phyloP scores from a whole-genome alignment of 2,888 invertebrate species.

The Pollenia labialis region DNA sequence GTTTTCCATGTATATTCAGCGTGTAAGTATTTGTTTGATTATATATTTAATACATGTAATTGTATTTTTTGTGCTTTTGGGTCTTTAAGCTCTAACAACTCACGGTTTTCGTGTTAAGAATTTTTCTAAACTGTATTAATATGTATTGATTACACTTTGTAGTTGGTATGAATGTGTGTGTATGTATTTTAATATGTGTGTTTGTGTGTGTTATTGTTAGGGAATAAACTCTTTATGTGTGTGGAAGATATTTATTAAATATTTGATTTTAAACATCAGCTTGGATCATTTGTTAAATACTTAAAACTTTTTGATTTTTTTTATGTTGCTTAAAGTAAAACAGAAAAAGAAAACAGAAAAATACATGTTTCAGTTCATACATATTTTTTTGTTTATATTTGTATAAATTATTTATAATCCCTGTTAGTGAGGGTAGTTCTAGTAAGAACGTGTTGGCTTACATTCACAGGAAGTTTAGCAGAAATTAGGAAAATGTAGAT shows the following conservation, averaged over 20 bases:
- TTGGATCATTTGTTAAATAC: constrained; percentile 31
- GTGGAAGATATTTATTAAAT: too few species aligned
- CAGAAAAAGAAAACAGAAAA: neutral
- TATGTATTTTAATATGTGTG: neutral
- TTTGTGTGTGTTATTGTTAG: too few species aligned
- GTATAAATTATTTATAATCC: constrained; percentile 30
- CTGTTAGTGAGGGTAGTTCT: neutral
- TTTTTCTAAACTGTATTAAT: constrained; percentile 25
- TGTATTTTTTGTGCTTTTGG: constrained; percentile 22
- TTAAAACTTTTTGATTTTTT: neutral
- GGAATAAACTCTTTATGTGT: too few species aligned
- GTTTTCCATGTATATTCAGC: neutral
- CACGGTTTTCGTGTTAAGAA: constrained; percentile 47
- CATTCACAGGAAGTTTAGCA: neutral
- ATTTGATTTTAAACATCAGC: neutral
- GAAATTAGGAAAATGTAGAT: neutral
- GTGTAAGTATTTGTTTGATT: neutral
- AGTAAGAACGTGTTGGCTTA: neutral
- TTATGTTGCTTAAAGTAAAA: too few species aligned
- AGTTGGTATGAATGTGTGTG: neutral
- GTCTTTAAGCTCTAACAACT: constrained; percentile 25
- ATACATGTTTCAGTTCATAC: constrained; percentile 21
- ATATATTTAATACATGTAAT: neutral
- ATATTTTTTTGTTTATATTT: constrained; percentile 43
- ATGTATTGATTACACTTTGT: constrained; percentile 3